Base-by-base conservation (phyloP, 2,797 vertebrate species). In the Rhynchonycteris naso region DNA sequence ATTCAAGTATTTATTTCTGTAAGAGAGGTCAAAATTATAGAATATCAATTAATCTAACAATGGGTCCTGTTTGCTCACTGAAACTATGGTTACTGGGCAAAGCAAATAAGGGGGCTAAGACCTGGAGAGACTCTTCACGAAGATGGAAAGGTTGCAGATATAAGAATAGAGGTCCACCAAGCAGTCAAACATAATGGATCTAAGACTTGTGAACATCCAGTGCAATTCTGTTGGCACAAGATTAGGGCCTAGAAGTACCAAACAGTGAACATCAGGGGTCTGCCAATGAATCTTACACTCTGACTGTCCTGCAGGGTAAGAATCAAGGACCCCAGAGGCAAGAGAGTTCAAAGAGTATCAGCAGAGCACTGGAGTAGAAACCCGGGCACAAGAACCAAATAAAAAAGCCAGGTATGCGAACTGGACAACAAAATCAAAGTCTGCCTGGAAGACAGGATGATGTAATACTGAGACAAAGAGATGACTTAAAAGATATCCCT, bases 31-130 rank as follows among this genome's bases (percentile, higher is more conserved):
- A 4, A 5, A 71, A 58, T 85, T 24, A 54, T 1, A 75, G n/a
- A 76, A 38, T 50, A 84, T 88, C 30, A 78, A 38, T 82, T 58
- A 78, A 54, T 91, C 21, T 88, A 88, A 18, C 24, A 87, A 19
- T 74, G 19, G 26, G 16, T 93, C 22, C 75, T 94, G 33, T 66
- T 83, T 90, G n/a, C 33, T 94, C 66, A n/a, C 14, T 75, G 47
- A 72, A 71, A 4, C 21, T 52, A 75, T 4, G 16, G 3, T 38
- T 30, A 84, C 9, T 93, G 33, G 30, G 12, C 12, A 84, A 90
- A 50, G 35, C 58, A 75, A 11, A 74, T 4, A 90, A 54, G 18
- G 30, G 35, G 15, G 2, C 18, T 84, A 69, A 72, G 28, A 80
- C 43, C 26, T 52, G 2, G 19, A 18, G 1, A 75, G 35, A 75